A percentile compares a stretch with the other conserved stretches of the same genome.
Evolutionary conservation across 2,888 invertebrate genomes (phyloP).

Genomic region (Rhamnusium bicolor): DNA sequence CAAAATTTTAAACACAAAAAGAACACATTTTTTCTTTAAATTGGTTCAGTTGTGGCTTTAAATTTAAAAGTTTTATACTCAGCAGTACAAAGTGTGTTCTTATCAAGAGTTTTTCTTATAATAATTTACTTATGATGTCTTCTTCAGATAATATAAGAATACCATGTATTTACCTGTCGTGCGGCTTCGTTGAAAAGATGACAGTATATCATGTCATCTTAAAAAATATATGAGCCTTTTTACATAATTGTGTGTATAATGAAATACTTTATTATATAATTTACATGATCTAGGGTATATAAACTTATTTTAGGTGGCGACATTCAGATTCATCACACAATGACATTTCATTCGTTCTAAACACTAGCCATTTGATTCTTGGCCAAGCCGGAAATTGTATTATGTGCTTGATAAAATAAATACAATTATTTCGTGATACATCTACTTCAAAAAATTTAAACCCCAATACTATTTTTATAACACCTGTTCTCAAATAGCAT

Average conservation of each 20-base stretch:
- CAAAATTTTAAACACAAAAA: too few relatives aligned
- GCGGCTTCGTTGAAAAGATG: slow-evolving; percentile 32
- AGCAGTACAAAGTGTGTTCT: background rate
- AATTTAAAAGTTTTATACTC: background rate
- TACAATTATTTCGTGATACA: slow-evolving; percentile 42
- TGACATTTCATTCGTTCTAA: slow-evolving; percentile 55
- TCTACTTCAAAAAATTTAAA: slow-evolving; percentile 38
- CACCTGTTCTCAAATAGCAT: slow-evolving; percentile 28
- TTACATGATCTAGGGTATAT: slow-evolving; percentile 45
- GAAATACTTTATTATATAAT: slow-evolving; percentile 34
- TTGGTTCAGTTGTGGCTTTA: background rate
- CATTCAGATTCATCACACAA: slow-evolving; percentile 55
- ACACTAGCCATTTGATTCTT: slow-evolving; percentile 53
- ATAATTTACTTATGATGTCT: slow-evolving; percentile 46
- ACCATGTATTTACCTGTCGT: slow-evolving; percentile 22
- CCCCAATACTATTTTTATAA: slow-evolving; percentile 34
- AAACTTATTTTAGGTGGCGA: slow-evolving; percentile 54
- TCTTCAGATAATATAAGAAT: slow-evolving; percentile 40
- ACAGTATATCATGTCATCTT: slow-evolving; percentile 48
- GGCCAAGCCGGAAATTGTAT: slow-evolving; percentile 57
- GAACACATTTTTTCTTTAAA: background rate
- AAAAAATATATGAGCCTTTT: slow-evolving; percentile 40
- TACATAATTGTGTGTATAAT: slow-evolving; percentile 17
- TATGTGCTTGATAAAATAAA: slow-evolving; percentile 43
- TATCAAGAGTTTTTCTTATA: slow-evolving; percentile 33